A percentile compares a stretch with the other conserved stretches of the same genome.
Evolutionary conservation across 2,113 vertebrate species (phyloP).

Genomic region (Corythaixoides concolor): DNA sequence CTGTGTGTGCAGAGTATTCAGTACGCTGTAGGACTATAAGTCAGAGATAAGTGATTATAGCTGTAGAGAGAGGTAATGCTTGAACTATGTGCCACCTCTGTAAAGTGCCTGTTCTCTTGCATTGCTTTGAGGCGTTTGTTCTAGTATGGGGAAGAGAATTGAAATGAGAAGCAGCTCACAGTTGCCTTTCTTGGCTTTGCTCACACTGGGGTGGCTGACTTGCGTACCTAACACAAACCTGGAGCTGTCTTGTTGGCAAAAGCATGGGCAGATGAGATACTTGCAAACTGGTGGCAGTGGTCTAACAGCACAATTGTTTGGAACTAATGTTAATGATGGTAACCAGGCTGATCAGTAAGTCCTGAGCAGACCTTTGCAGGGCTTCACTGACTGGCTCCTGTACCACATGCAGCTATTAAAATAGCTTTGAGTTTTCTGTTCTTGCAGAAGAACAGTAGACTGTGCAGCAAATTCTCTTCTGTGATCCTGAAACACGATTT

Average conservation of each 20-base stretch:
- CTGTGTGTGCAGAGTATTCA: not conserved
- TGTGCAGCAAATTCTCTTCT: not conserved
- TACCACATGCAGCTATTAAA: not conserved
- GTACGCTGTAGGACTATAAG: not conserved
- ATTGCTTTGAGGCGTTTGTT: not conserved
- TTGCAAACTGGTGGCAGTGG: not conserved
- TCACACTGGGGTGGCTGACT: not conserved
- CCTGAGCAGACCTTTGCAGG: not conserved
- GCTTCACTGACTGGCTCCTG: not conserved
- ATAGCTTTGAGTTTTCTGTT: not conserved
- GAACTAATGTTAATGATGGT: not conserved
- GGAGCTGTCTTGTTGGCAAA: not conserved
- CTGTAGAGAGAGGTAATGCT: not conserved
- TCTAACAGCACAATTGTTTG: not conserved
- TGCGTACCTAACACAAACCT: not conserved
- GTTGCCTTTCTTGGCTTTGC: not conserved
- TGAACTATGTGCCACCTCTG: not conserved
- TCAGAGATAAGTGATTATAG: slow-evolving; percentile 19
- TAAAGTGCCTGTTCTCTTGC: not conserved
- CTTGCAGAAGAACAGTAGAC: not conserved
- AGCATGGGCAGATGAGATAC: not conserved
- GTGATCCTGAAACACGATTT: not conserved
- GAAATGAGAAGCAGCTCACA: not conserved
- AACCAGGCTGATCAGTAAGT: not conserved
- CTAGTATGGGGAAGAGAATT: not conserved